Evolutionary conservation across 1,140 invertebrate genomes (phyloP).

Genomic region (Trissolcus basalis): DNA sequence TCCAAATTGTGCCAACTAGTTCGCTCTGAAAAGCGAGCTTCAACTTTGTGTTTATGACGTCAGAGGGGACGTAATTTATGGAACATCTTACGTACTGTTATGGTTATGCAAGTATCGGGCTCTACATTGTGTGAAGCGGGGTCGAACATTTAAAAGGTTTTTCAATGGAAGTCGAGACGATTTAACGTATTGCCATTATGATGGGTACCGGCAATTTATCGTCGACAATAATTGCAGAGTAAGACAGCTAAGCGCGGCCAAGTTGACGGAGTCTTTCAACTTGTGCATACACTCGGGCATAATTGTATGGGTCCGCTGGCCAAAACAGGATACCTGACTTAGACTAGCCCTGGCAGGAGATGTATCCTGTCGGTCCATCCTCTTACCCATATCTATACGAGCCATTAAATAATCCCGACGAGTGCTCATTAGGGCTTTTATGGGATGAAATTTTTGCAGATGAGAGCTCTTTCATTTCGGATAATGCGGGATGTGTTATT

Average conservation of each 20-base stretch:
- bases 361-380: conserved; percentile 33
- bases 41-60: too few species aligned
- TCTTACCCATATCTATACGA: conserved; percentile 52
- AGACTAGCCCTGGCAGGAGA: conserved; percentile 16
- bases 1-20: too few species aligned
- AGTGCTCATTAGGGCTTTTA: conserved; percentile 72
- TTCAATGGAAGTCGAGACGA: too few species aligned
- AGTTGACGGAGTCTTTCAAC: conserved; percentile 43
- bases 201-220: conserved; percentile 16
- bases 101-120: too few species aligned
- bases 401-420: conserved; percentile 71
- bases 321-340: conserved; percentile 34
- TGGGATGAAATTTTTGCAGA: conserved; percentile 64
- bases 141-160: too few species aligned
- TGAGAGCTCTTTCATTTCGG: conserved; percentile 26
- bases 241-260: conserved; percentile 16
- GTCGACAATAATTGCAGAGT: conserved; percentile 43
- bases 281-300: conserved; percentile 5
- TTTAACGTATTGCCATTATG: too few species aligned
- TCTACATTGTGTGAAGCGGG: too few species aligned
- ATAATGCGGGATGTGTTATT: conserved; percentile 32
- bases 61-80: too few species aligned
- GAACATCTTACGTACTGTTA: too few species aligned
- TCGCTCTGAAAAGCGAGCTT: too few species aligned
- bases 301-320: conserved; percentile 13